Evolutionary conservation across 2,888 invertebrate species (phyloP), one percentile per base, ranked within the genome.

Genomic region (Oxystoma pomonae): DNA sequence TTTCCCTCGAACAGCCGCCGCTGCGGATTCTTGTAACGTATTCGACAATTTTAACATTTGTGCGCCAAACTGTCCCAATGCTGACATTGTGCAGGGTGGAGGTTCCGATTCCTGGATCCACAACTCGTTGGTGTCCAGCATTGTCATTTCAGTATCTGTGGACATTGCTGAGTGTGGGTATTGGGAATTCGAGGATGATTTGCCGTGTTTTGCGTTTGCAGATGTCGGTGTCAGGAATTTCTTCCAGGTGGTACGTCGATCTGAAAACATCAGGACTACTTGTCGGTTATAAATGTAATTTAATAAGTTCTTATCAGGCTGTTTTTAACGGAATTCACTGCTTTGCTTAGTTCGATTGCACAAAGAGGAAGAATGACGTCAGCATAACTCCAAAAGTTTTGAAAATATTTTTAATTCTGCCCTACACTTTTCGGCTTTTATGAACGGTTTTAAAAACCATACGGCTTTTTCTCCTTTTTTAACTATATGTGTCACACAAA

Each of bases 21-120:
- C 67, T n/a, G 82, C 82, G 64, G 90, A 90, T 68, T 90, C 90
- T 81, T 91, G 91, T 72, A 92, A 82, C 67, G 92, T 91, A 68
- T 91, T 84, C 20, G 92, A 92, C 22, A 93, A 83, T 75, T 91
- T 90, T 73, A 93, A 83, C 92, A 92, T 91, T 84, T 92, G 91
- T 50, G 91, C 90, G 61, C 92, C 92, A 78, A 92, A 92, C 77
- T 91, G 91, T 78, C 92, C 92, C 75, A 93, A 83, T 63, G 93
- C 92, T 22, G 91, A 89, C 88, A 92, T 90, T 68, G 92, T 90
- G 71, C 90, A 90, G 21, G 91, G 90, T 66, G 90, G 88, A 51
- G 90, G 90, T 76, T 91, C 90, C 12, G 77, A 74, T 69, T 85
- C 85, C 58, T 80, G 80, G 51, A 92, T 83, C 92, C 92, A 93